Base-by-base conservation (phyloP, 2,797 vertebrate species). In the Tenualosa ilisha region DNA sequence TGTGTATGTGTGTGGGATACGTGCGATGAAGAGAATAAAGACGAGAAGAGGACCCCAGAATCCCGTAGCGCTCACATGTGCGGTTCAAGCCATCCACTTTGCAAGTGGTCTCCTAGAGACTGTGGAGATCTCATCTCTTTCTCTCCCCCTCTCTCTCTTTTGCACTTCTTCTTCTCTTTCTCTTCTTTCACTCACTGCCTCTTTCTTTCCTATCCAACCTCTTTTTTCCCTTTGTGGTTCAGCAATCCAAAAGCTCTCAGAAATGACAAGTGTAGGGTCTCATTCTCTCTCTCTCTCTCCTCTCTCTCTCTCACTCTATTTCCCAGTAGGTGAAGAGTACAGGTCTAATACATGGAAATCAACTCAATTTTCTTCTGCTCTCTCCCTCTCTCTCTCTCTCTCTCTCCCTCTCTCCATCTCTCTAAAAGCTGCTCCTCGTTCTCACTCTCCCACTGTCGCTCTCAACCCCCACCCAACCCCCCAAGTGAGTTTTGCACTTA, bases 401-500 rank as follows among this genome's bases (percentile, higher is more conserved):
- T 87, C 84, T 24, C 68, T 56, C 15, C 84, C 85, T 89, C 86
- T 72, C 31, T 72, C 26, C 65, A 31, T 40, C 13, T 72, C 12
- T 15, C 26, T 37, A 37, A 31, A 72, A 17, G 65, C 65, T 37
- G 11, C 2, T 37, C 26, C 26, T 37, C 3, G 12, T 37, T 72
- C 26, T 13, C 65, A 68, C 26, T 31, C 24, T 11, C 65, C 11
- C 51, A 86, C 86, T 84, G 8, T 51, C 9, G 49, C n/a, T 6
- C n/a, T 3, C 61, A n/a, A 5, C 61, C 61, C 6, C 61, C 24
- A 7, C 59, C 59, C 59, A 22, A 20, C 59, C 59, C 59, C 54
- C 54, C 8, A 65, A 88, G 91, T 88, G 87, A 90, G 89, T 91
- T 94, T 95, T 94, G 92, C 95, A 95, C 91, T 93, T 95, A 93